Percentiles rank a stretch among this genome's conserved stretches.
phyloP scores from a whole-genome alignment of 2,888 invertebrate species.

The Drosophila tripunctata region DNA sequence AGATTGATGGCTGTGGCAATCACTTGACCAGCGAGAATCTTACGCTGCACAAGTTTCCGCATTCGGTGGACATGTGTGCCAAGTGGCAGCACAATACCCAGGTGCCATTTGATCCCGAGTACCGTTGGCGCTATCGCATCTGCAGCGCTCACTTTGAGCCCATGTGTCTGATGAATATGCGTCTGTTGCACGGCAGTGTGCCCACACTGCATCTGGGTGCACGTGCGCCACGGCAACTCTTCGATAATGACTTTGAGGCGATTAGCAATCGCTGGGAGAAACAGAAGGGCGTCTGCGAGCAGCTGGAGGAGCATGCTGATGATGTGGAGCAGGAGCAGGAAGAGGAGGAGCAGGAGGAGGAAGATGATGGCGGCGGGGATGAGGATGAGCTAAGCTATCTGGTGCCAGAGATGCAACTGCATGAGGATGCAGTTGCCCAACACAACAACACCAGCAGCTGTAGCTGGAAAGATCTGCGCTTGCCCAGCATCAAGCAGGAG shows the following conservation, averaged over 20 bases:
- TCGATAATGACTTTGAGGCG: constrained; percentile 59
- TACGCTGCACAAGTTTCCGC: constrained; percentile 73
- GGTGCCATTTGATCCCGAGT: constrained; percentile 63
- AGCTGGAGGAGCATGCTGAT: constrained; percentile 1
- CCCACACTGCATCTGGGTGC: constrained; percentile 70
- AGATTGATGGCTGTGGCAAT: constrained; percentile 64
- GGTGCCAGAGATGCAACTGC: constrained; percentile 49
- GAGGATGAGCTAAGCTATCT: constrained; percentile 26
- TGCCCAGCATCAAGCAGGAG: constrained; percentile 49
- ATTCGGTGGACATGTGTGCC: constrained; percentile 55
- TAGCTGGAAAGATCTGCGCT: constrained; percentile 23
- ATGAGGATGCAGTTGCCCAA: constrained; percentile 30
- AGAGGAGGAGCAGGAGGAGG: constrained; percentile 15
- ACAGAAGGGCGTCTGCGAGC: constrained; percentile 6
- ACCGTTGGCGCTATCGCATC: constrained; percentile 75
- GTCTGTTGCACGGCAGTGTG: constrained; percentile 69
- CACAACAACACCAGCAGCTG: too few relatives aligned
- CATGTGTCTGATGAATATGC: constrained; percentile 59
- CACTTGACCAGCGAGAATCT: constrained; percentile 59
- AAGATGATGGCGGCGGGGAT: constrained; percentile 20
- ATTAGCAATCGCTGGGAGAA: constrained; percentile 46
- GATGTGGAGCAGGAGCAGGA: neutral
- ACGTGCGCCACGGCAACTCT: constrained; percentile 53
- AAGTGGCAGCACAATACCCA: constrained; percentile 76
- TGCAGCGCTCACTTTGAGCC: constrained; percentile 75